Percentiles rank a stretch among this genome's conserved stretches.
Conservation (phyloP, 2,888 invertebrate species). For the Exocentrus adspersus region DNA sequence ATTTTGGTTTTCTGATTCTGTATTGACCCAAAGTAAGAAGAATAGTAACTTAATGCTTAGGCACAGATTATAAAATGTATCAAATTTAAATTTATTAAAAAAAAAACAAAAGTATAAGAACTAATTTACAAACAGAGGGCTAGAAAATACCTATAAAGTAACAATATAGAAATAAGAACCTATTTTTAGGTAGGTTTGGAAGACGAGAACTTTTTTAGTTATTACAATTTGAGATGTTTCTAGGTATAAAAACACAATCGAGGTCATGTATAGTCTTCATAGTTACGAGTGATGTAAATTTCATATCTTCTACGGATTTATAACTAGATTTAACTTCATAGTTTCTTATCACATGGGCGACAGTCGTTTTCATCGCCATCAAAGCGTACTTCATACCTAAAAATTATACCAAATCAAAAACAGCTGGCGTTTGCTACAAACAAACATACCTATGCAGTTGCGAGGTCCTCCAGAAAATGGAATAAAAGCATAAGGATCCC, state of each 20-base stretch:
- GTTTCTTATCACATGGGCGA: slow-evolving; percentile 57
- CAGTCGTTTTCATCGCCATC: slow-evolving; percentile 61
- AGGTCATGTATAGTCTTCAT: slow-evolving; percentile 17
- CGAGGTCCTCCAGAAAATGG: slow-evolving; percentile 23
- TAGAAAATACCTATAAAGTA: too few species aligned
- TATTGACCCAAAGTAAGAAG: too few species aligned
- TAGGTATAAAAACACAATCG: slow-evolving; percentile 16
- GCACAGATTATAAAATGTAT: too few species aligned
- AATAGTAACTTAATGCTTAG: too few species aligned
- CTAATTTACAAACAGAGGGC: too few species aligned
- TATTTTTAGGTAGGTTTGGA: too few species aligned
- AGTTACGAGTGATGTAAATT: slow-evolving; percentile 9
- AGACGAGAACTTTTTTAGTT: too few species aligned
- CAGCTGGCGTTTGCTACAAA: background rate
- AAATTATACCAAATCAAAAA: too few species aligned
- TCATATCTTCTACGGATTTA: slow-evolving; percentile 31
- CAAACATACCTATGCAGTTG: slow-evolving; percentile 23
- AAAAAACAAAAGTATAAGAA: too few species aligned
- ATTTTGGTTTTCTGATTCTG: too few species aligned
- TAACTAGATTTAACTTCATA: slow-evolving; percentile 49
- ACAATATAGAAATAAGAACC: too few species aligned
- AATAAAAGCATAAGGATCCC: slow-evolving; percentile 19
- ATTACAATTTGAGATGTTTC: background rate
- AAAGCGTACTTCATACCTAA: slow-evolving; percentile 61
- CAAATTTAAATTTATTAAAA: too few species aligned